Evolutionary conservation across 2,113 vertebrate species (phyloP).

Genomic region (Gambusia holbrooki): DNA sequence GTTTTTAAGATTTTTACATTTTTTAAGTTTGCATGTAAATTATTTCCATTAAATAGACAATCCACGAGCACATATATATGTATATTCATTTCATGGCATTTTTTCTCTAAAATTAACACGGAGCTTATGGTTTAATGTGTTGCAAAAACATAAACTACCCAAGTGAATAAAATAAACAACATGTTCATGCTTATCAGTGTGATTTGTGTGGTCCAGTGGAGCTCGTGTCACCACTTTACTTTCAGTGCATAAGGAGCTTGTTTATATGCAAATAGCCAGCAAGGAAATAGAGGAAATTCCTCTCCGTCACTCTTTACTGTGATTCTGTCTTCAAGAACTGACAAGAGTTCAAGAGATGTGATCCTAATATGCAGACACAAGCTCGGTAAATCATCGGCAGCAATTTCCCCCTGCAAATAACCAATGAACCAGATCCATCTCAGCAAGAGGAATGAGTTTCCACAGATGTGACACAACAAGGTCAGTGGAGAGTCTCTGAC

Average conservation of each 20-base stretch:
- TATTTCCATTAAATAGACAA: slow-evolving; percentile 4
- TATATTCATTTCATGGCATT: slow-evolving; percentile 20
- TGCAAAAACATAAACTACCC: not conserved
- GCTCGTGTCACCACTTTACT: slow-evolving; percentile 23
- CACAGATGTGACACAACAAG: slow-evolving; percentile 46
- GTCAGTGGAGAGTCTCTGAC: slow-evolving; percentile 30
- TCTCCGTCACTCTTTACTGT: slow-evolving; percentile 44
- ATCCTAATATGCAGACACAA: slow-evolving; percentile 7
- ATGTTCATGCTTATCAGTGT: not conserved
- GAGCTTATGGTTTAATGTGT: slow-evolving; percentile 15
- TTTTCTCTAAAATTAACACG: slow-evolving; percentile 15
- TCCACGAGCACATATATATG: not conserved
- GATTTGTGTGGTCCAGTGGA: slow-evolving; percentile 38
- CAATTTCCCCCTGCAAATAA: slow-evolving; percentile 58
- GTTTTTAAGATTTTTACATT: not conserved
- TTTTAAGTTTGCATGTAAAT: not conserved
- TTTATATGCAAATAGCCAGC: slow-evolving; percentile 52
- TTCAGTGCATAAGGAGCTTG: slow-evolving; percentile 28
- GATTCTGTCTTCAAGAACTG: slow-evolving; percentile 45
- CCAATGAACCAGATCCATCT: slow-evolving; percentile 32
- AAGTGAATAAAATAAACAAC: slow-evolving; percentile 20
- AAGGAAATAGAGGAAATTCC: slow-evolving; percentile 37
- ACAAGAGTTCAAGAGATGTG: slow-evolving; percentile 23
- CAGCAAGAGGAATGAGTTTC: slow-evolving; percentile 28
- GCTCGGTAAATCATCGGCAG: slow-evolving; percentile 54